A percentile compares a stretch with the other conserved stretches of the same genome.
Evolutionary conservation across 53 echinoderm and acorn worm genomes (phyloP).

Genomic region (Crossaster papposus): DNA sequence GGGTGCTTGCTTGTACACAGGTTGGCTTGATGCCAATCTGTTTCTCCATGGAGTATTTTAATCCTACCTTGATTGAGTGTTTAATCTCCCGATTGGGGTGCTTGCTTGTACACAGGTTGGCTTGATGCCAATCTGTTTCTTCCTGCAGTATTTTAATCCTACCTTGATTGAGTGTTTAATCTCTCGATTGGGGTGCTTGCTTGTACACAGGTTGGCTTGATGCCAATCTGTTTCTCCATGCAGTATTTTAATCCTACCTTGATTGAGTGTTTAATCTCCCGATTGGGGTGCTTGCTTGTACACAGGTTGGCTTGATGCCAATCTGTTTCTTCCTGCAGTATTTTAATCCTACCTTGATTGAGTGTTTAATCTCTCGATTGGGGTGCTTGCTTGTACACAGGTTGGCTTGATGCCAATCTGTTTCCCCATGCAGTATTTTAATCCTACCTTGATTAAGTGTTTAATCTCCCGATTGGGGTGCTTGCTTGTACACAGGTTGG

Average conservation of each 20-base stretch:
- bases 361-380: slow-evolving; percentile 84
- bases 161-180: slow-evolving; percentile 83
- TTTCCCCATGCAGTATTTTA: slow-evolving; percentile 78
- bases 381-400: slow-evolving; percentile 85
- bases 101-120: slow-evolving; percentile 83
- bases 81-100: slow-evolving; percentile 80
- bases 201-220: slow-evolving; percentile 77
- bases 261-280: slow-evolving; percentile 86
- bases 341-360: too few relatives aligned
- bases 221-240: slow-evolving; percentile 90
- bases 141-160: slow-evolving; percentile 76
- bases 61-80: too few relatives aligned
- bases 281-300: slow-evolving; percentile 78
- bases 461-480: slow-evolving; percentile 80
- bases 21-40: slow-evolving; percentile 82
- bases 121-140: slow-evolving; percentile 87
- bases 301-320: slow-evolving; percentile 86
- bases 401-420: slow-evolving; percentile 82
- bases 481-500: slow-evolving; percentile 83
- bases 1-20: slow-evolving; percentile 85
- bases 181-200: slow-evolving; percentile 81
- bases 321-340: slow-evolving; percentile 75
- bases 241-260: too few relatives aligned
- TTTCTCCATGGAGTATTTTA: slow-evolving; percentile 78
- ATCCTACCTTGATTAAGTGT: too few relatives aligned